Conservation (phyloP, 1,140 invertebrate genomes). For the Drosophila albomicans region DNA sequence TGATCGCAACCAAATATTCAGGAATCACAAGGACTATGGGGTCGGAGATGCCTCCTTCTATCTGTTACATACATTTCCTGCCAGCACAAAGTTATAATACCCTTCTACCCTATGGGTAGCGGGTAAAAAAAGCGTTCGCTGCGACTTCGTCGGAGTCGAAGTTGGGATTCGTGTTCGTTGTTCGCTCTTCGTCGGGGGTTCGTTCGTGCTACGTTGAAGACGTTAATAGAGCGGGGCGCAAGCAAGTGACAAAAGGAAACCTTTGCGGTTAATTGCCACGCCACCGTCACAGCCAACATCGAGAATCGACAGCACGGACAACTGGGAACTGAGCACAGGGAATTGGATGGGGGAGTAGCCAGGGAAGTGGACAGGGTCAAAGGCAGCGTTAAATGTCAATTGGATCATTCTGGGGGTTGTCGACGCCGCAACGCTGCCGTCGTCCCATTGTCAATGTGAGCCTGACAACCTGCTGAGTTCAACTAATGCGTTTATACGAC, state of each 20-base stretch:
- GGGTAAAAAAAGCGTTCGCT: too few relatives aligned
- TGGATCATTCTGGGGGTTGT: constrained; percentile 52
- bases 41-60: too few relatives aligned
- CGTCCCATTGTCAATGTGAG: constrained; percentile 35
- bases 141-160: constrained; percentile 9
- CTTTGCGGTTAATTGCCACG: constrained; percentile 81
- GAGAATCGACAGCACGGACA: constrained; percentile 2
- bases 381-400: constrained; percentile 78
- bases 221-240: background rate
- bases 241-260: constrained; percentile 76
- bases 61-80: too few relatives aligned
- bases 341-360: too few relatives aligned
- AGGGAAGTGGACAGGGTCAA: constrained; percentile 50
- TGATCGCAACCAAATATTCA: too few relatives aligned
- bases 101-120: too few relatives aligned
- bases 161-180: constrained; percentile 1
- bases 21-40: too few relatives aligned
- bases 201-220: constrained; percentile 38
- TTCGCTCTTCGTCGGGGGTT: constrained; percentile 22
- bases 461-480: constrained; percentile 52
- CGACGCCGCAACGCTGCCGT: background rate
- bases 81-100: too few relatives aligned
- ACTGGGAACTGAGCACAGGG: background rate
- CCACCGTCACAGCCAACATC: constrained; percentile 19
- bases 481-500: constrained; percentile 23